Conservation (phyloP, 2,113 vertebrate species). For the Chamaea fasciata region DNA sequence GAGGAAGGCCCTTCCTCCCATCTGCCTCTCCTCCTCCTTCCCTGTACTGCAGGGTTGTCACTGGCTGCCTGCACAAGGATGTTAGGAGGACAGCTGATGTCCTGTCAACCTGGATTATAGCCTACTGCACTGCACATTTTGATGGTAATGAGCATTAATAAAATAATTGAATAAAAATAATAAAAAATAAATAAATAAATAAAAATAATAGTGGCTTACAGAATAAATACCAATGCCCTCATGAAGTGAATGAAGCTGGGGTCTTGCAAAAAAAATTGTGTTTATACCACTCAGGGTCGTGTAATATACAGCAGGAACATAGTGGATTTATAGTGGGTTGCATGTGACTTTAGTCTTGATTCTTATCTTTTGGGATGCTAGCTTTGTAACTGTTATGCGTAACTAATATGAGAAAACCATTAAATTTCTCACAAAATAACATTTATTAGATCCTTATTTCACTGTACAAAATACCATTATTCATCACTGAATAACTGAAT, state of each 20-base stretch:
- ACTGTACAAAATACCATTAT: background rate
- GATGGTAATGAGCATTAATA: background rate
- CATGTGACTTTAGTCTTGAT: background rate
- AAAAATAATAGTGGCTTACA: background rate
- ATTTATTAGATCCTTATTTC: background rate
- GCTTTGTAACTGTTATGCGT: background rate
- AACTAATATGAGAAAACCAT: too few species aligned
- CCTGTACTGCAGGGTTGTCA: accelerated
- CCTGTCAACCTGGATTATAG: background rate
- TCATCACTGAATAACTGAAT: background rate
- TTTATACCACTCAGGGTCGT: background rate
- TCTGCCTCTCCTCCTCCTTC: background rate
- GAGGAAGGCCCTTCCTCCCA: background rate
- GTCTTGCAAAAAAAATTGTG: background rate
- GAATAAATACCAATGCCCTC: background rate
- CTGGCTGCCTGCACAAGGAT: background rate
- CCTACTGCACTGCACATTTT: background rate
- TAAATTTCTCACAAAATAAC: too few species aligned
- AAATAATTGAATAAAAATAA: background rate
- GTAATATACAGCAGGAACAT: background rate
- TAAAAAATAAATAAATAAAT: too few species aligned
- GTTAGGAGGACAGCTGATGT: background rate
- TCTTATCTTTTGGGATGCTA: background rate
- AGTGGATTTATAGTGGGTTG: background rate
- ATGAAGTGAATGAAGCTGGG: background rate